A percentile compares a stretch with the other conserved stretches of the same genome.
These are phyloP conservation scores for Romanogobio albipinnatus DNA, from an alignment of 2,113 vertebrate species.

Conservation along the genomic window DNA sequence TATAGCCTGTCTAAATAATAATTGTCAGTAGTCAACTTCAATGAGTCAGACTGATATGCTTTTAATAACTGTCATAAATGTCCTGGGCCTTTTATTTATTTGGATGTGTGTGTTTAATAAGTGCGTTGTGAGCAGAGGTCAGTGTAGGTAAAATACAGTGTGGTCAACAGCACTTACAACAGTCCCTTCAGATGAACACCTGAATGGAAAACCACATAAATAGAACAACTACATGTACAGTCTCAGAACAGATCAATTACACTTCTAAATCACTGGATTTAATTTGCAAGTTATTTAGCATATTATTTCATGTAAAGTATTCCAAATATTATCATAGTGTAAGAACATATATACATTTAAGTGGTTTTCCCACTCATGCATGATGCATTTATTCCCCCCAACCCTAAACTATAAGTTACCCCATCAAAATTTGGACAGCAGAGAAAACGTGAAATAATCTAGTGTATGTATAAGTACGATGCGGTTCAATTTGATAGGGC, in stretches of 20 bases:
- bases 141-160: neutral
- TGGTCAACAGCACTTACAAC: neutral
- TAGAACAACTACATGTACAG: neutral
- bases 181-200: neutral
- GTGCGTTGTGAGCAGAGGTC: neutral
- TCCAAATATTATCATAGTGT: neutral
- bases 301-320: neutral
- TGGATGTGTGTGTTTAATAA: neutral
- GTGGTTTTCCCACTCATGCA: neutral
- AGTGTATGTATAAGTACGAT: neutral
- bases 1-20: neutral
- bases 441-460: slow-evolving; percentile 1
- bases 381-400: slow-evolving; percentile 4
- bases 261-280: neutral
- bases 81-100: slow-evolving; percentile 1
- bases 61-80: neutral
- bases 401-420: neutral
- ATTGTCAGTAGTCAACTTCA: neutral
- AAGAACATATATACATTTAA: neutral
- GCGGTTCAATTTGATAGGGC: neutral
- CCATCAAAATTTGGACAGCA: slow-evolving; percentile 1
- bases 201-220: neutral
- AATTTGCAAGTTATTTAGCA: neutral
- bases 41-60: neutral
- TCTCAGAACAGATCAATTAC: slow-evolving; percentile 1